Evolutionary conservation across 2,888 invertebrate genomes (phyloP), one percentile per base, ranked within the genome.

Genomic region (Microdon myrmicae): DNA sequence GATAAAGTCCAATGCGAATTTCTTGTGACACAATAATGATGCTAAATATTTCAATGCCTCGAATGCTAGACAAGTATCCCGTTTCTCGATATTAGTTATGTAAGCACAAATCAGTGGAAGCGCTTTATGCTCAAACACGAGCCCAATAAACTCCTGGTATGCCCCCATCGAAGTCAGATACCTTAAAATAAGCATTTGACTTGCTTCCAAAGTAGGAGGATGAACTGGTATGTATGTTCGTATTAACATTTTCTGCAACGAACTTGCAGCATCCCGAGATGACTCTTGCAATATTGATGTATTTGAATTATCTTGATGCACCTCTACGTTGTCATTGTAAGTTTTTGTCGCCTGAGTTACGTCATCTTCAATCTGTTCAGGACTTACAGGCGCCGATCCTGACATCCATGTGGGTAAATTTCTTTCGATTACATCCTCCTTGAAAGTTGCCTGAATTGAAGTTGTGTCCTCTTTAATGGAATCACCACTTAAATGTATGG

Each of bases 161-260:
- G 97, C 98, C 8, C 96, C 98, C 87, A 97, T 90, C 0, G 97
- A 94, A 3, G 94, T 92, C n/a, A 99, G 83, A 77, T 96, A 99
- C 70, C 94, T 86, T 17, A 98, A 81, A 72, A 97, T 95, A 2
- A 97, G 84, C 82, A 97, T 90, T 78, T 97, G 96, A 75, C 90
- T 89, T 19, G 96, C 95, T 0, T 91, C 90, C 43, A 89, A 82
- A 0, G 92, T 93, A 2, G 94, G 88, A 4, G 98, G 98, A 77
- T 90, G 89, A 70, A 97, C 89, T 74, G 93, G 91, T 69, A 95
- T 91, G 29, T 77, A 78, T 72, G 76, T 77, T 43, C 78, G 74
- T 34, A 74, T 75, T 13, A 75, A 71, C 44, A 71, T 74, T 14
- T 72, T 74, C 7, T 58, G 64, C 2, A 73, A 66, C 13, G 70